phyloP scores from a whole-genome alignment of 1,140 invertebrate species.

The Andricus grossulariae region DNA sequence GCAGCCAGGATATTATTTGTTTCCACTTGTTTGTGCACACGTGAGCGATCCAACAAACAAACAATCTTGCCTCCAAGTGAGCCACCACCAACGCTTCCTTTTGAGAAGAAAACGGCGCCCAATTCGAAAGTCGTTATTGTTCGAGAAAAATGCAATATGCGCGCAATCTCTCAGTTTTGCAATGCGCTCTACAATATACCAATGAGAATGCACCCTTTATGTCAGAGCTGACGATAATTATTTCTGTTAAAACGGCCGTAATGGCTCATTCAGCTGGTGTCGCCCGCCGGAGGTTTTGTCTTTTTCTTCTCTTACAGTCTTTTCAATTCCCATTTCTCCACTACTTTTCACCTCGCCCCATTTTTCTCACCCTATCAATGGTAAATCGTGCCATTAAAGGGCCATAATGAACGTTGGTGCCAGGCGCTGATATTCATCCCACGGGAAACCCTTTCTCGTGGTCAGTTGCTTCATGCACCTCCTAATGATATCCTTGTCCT shows the following conservation, averaged over 20 bases:
- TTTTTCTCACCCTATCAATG: constrained; percentile 60
- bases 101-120: constrained; percentile 33
- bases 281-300: constrained; percentile 59
- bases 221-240: constrained; percentile 69
- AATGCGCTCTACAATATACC: constrained; percentile 46
- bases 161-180: constrained; percentile 44
- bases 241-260: constrained; percentile 70
- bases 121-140: constrained; percentile 40
- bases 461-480: constrained; percentile 46
- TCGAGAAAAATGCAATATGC: constrained; percentile 42
- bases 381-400: constrained; percentile 71
- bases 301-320: constrained; percentile 46
- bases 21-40: constrained; percentile 71
- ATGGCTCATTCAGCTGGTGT: constrained; percentile 74
- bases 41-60: constrained; percentile 68
- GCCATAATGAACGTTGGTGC: constrained; percentile 65
- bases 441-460: constrained; percentile 49
- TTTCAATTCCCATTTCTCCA: constrained; percentile 19
- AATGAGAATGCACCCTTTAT: constrained; percentile 50
- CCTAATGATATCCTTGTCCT: no score
- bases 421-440: constrained; percentile 46
- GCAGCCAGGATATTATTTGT: constrained; percentile 74
- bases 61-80: constrained; percentile 31
- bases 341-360: constrained; percentile 44
- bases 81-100: constrained; percentile 27